Percentiles rank a stretch among this genome's conserved stretches.
phyloP scores from a whole-genome alignment of 2,113 vertebrate genomes.

The Columba janthina region DNA sequence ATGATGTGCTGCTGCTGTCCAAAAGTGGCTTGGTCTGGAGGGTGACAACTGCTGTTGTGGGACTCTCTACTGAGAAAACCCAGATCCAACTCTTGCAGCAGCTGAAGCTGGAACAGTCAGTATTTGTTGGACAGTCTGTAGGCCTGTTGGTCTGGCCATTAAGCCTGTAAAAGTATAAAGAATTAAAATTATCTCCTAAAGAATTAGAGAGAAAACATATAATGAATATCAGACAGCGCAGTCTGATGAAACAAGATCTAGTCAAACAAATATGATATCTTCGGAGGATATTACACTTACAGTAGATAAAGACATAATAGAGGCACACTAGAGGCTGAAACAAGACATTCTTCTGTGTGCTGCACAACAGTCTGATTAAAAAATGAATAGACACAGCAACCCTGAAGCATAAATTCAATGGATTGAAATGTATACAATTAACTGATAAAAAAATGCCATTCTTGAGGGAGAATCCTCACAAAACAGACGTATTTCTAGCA shows the following conservation, averaged over 20 bases:
- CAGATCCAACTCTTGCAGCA: background rate
- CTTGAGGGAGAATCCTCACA: background rate
- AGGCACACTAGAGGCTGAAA: background rate
- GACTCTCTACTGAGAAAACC: background rate
- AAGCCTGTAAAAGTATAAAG: background rate
- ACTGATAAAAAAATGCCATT: background rate
- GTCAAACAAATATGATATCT: background rate
- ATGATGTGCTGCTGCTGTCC: accelerated
- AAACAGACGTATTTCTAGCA: background rate
- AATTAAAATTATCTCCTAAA: background rate
- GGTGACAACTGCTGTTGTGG: accelerated
- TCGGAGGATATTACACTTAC: background rate
- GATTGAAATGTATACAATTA: background rate
- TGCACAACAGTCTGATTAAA: background rate
- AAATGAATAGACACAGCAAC: background rate
- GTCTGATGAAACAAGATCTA: background rate
- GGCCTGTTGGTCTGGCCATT: background rate
- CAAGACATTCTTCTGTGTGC: background rate
- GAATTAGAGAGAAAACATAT: background rate
- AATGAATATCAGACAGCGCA: background rate
- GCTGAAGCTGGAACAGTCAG: background rate
- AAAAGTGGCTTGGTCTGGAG: accelerated
- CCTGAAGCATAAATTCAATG: background rate
- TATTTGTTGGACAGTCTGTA: background rate
- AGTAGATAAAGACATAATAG: background rate